A percentile compares a stretch with the other conserved stretches of the same genome.
Evolutionary conservation across 1,140 invertebrate species (phyloP).

Genomic region (Lasaia peninsularis): DNA sequence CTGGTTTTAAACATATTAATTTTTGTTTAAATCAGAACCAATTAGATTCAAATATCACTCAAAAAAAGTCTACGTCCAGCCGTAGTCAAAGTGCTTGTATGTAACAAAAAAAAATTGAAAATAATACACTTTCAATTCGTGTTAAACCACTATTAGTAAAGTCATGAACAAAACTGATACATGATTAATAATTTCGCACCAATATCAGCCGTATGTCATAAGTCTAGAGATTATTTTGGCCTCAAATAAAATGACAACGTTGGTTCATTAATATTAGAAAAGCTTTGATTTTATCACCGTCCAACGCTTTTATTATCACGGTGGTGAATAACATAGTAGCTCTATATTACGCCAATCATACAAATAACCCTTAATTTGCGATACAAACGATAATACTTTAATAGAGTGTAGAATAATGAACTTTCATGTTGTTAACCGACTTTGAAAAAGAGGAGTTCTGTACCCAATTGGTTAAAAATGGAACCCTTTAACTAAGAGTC

Average conservation of each 20-base stretch:
- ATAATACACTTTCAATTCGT: neutral
- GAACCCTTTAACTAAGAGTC: too few relatives aligned
- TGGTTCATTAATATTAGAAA: neutral
- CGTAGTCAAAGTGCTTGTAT: neutral
- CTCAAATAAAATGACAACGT: neutral
- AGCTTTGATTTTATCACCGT: neutral
- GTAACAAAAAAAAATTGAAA: neutral
- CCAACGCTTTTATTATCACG: slow-evolving; percentile 4
- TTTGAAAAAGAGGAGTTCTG: too few relatives aligned
- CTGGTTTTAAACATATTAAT: too few relatives aligned
- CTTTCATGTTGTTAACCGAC: too few relatives aligned
- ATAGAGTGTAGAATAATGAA: too few relatives aligned
- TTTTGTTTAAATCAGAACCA: too few relatives aligned
- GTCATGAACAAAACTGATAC: neutral
- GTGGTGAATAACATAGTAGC: slow-evolving; percentile 1
- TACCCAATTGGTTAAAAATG: too few relatives aligned
- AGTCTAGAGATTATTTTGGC: neutral
- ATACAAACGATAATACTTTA: neutral
- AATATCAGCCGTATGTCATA: neutral
- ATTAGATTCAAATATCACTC: too few relatives aligned
- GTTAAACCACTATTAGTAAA: neutral
- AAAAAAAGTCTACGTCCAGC: too few relatives aligned
- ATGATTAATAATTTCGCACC: neutral
- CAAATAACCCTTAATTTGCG: neutral
- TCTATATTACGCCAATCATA: neutral